Percentiles rank a stretch among this genome's conserved stretches.
These are phyloP conservation scores for Drosophila kuntzei DNA, from an alignment of 2,888 invertebrate genomes.

Conservation along the genomic window DNA sequence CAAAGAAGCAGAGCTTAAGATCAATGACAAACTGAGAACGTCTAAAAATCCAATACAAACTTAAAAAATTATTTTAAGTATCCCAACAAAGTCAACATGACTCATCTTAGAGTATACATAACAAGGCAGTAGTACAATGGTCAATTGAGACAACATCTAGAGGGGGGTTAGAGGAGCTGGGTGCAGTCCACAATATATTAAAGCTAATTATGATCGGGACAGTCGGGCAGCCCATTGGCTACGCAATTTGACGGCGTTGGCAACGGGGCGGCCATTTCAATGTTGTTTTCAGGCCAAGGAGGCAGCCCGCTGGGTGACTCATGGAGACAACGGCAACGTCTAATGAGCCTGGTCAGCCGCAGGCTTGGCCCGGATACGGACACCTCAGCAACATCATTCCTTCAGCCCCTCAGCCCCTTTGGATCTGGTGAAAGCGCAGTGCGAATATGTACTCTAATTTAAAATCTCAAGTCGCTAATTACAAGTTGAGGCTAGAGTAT, in stretches of 20 bases:
- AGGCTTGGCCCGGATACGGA: constrained; percentile 35
- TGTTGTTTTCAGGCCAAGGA: constrained; percentile 66
- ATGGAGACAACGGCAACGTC: constrained; percentile 45
- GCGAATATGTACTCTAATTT: constrained; percentile 68
- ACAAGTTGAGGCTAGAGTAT: constrained; percentile 47
- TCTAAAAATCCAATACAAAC: no score
- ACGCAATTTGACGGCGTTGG: constrained; percentile 69
- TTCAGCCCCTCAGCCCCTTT: not conserved
- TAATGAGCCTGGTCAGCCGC: constrained; percentile 62
- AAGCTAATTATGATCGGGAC: constrained; percentile 68
- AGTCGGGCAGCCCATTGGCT: constrained; percentile 51
- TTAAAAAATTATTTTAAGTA: no score
- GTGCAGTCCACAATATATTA: constrained; percentile 63
- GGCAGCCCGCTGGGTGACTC: constrained; percentile 61
- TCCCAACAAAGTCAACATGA: not conserved
- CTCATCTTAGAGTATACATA: constrained; percentile 12
- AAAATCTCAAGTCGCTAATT: constrained; percentile 67
- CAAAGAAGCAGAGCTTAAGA: no score
- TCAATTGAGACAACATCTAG: constrained; percentile 14
- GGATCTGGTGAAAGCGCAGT: constrained; percentile 64
- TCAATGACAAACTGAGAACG: no score
- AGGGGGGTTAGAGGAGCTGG: constrained; percentile 17
- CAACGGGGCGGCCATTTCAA: constrained; percentile 48
- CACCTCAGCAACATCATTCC: not conserved
- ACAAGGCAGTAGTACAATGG: constrained; percentile 17